Percentiles rank a stretch among this genome's conserved stretches.
Conservation (phyloP, 2,113 vertebrate species). For the Apodemus speciosus region DNA sequence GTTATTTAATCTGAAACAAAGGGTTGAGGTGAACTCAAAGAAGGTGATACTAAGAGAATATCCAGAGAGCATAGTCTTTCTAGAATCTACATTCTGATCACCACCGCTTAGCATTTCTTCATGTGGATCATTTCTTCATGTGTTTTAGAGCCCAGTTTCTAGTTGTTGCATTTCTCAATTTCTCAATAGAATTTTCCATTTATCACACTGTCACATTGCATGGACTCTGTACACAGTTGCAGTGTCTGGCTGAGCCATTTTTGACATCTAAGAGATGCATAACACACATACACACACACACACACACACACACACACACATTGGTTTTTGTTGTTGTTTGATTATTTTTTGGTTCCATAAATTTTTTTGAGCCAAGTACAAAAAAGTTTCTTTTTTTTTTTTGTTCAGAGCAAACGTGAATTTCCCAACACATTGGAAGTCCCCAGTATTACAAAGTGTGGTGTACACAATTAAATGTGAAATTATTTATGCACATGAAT, state of each 20-base stretch:
- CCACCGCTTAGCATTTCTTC: accelerated
- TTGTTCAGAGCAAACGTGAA: slow-evolving; percentile 3
- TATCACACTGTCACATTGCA: neutral
- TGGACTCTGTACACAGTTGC: neutral
- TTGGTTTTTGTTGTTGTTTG: neutral
- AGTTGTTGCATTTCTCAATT: neutral
- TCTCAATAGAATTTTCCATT: neutral
- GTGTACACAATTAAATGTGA: slow-evolving; percentile 66
- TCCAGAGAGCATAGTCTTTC: neutral
- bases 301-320: no score
- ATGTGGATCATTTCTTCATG: neutral
- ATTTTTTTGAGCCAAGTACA: slow-evolving; percentile 43
- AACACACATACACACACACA: no score
- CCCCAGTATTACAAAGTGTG: slow-evolving; percentile 67
- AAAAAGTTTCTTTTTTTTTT: slow-evolving; percentile 49
- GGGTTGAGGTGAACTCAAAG: neutral
- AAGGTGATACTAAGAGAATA: no score
- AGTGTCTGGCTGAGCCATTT: neutral
- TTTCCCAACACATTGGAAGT: slow-evolving; percentile 48
- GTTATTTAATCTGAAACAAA: slow-evolving; percentile 31
- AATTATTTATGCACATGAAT: slow-evolving; percentile 26
- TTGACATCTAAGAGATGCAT: neutral
- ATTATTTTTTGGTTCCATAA: neutral
- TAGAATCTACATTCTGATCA: neutral
- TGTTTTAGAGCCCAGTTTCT: neutral